Base-by-base conservation (phyloP, 2,888 invertebrate species). In the Tribolium freemani region DNA sequence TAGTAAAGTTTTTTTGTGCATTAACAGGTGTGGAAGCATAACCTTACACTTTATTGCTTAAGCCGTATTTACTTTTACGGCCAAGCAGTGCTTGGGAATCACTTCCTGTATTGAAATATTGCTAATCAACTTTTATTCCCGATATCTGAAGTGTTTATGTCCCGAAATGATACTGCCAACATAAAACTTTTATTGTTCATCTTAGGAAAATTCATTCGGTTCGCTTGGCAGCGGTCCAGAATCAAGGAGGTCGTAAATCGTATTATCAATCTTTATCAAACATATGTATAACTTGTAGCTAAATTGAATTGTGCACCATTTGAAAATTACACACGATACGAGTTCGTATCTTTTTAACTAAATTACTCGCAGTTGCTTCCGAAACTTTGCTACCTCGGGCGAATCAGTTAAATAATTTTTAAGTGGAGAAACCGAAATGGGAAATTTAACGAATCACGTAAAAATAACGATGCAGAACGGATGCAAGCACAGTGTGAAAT, bases 361-460 rank as follows among this genome's bases (percentile, higher is more conserved):
- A 58, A 58, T 58, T 58, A 16, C 16, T 16, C 16, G 16, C 16
- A 58, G 58, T 56, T 56, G 6, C 31, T 10, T n/a, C 46, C 20
- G 45, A 58, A 58, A 58, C 58, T 58, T 60, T 46, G 46, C 20
- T 38, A 26, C 46, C 16, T 31, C 13, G 48, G 11, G 11, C 20
- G 10, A 46, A 38, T 57, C 46, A 16, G 2, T 16, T 16, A 13
- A 46, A 56, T 26, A 21, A 46, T 60, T 60, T 46, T 38, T 8
- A 26, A 5, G 20, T 16, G 3, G 60, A 20, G 31, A 30, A 31
- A 56, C 10, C 5, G 31, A 56, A 56, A 56, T 56, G 31, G 20
- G 45, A n/a, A 46, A 46, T 60, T 21, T 58, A 30, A 58, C 38
- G 21, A 11, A 16, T 4, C 38, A 8, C 6, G 13, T 16, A 11